A percentile compares a stretch with the other conserved stretches of the same genome.
Conservation (phyloP, 2,113 vertebrate genomes). For the Siniperca knerii region DNA sequence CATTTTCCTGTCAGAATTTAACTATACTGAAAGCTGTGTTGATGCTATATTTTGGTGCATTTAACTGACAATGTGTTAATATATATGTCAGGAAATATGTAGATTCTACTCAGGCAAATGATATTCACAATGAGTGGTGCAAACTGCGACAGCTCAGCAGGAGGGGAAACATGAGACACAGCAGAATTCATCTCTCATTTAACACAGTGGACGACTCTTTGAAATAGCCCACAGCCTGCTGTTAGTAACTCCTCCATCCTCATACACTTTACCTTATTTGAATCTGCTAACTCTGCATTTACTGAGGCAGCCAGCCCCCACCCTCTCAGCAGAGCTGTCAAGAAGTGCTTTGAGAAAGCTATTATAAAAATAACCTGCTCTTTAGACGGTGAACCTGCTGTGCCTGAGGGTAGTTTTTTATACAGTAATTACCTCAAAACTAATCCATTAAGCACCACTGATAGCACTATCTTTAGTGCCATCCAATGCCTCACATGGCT, state of each 20-base stretch:
- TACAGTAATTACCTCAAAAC: slow-evolving; percentile 31
- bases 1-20: not conserved
- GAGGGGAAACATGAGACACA: slow-evolving; percentile 69
- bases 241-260: slow-evolving; percentile 16
- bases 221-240: slow-evolving; percentile 23
- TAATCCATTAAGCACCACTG: slow-evolving; percentile 21
- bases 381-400: slow-evolving; percentile 9
- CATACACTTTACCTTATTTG: not conserved
- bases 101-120: slow-evolving; percentile 20
- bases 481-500: not conserved
- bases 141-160: slow-evolving; percentile 60
- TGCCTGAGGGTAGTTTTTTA: not conserved
- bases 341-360: slow-evolving; percentile 26
- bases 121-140: slow-evolving; percentile 24
- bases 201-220: slow-evolving; percentile 41
- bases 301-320: not conserved
- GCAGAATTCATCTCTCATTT: slow-evolving; percentile 58
- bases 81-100: not conserved
- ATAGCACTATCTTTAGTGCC: not conserved
- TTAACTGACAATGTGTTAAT: not conserved
- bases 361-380: slow-evolving; percentile 32
- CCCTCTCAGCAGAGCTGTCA: slow-evolving; percentile 22
- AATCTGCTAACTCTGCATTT: slow-evolving; percentile 25
- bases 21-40: not conserved
- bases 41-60: not conserved